Conservation (phyloP, 2,888 invertebrate species). For the Bombylius discolor region DNA sequence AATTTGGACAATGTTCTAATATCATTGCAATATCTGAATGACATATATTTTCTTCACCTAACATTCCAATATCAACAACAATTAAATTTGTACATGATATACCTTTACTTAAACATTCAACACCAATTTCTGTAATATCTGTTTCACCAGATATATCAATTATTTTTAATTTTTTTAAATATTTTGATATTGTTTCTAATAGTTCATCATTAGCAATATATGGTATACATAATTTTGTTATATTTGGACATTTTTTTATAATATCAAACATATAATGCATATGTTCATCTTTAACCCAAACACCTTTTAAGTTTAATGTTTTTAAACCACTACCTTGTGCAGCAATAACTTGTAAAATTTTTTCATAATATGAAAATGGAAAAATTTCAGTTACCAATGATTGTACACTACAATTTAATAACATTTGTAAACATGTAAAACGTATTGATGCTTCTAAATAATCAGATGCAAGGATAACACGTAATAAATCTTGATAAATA, state of each 20-base stretch:
- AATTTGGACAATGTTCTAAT: constrained; percentile 48
- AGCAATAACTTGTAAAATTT: constrained; percentile 51
- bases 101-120: constrained; percentile 43
- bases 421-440: constrained; percentile 49
- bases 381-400: constrained; percentile 54
- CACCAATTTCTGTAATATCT: constrained; percentile 51
- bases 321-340: constrained; percentile 50
- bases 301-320: constrained; percentile 54
- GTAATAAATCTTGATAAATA: constrained; percentile 54
- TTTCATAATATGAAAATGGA: constrained; percentile 56
- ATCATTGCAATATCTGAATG: constrained; percentile 50
- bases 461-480: constrained; percentile 49
- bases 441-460: constrained; percentile 54
- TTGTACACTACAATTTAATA: constrained; percentile 52
- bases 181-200: constrained; percentile 44
- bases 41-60: constrained; percentile 54
- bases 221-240: constrained; percentile 51
- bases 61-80: constrained; percentile 54
- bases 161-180: constrained; percentile 44
- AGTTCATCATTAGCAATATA: constrained; percentile 58
- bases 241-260: constrained; percentile 44
- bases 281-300: constrained; percentile 60
- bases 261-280: constrained; percentile 48
- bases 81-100: constrained; percentile 44
- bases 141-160: constrained; percentile 59